Evolutionary conservation across 2,888 invertebrate genomes (phyloP).

Genomic region (Neoitamus cyanurus): DNA sequence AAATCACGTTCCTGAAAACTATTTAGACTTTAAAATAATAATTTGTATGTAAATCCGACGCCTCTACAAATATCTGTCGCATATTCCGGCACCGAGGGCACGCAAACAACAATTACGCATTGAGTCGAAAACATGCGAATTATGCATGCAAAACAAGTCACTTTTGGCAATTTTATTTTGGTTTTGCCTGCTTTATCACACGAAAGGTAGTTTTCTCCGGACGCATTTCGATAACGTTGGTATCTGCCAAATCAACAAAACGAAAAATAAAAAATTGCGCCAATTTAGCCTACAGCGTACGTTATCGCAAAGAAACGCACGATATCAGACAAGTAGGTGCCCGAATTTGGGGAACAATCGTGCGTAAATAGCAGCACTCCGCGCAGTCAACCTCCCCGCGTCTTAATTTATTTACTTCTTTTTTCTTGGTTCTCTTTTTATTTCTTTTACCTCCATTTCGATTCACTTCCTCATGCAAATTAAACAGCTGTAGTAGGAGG

Average conservation of each 20-base stretch:
- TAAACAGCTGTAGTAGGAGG: conserved; percentile 9
- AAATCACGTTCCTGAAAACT: not conserved
- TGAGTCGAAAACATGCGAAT: not conserved
- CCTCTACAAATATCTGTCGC: not conserved
- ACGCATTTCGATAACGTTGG: not conserved
- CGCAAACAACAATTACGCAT: not conserved
- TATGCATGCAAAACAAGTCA: not conserved
- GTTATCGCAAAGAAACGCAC: conserved; percentile 5
- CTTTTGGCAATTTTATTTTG: not conserved
- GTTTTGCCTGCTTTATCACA: not conserved
- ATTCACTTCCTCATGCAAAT: conserved; percentile 35
- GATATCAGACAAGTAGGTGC: conserved; percentile 29
- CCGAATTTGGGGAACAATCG: conserved; percentile 3
- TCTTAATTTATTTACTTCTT: conserved; percentile 30
- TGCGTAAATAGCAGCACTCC: conserved; percentile 18
- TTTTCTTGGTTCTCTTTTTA: not conserved
- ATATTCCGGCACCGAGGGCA: not conserved
- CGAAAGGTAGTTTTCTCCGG: not conserved
- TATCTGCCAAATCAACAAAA: not conserved
- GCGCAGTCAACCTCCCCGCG: conserved; percentile 8
- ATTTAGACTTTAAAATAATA: not conserved
- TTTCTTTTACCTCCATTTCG: conserved; percentile 9
- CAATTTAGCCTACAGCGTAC: not conserved
- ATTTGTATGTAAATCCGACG: not conserved
- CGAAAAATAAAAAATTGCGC: not conserved